Conservation (phyloP, 2,888 invertebrate genomes). For the Augiades crinisus region DNA sequence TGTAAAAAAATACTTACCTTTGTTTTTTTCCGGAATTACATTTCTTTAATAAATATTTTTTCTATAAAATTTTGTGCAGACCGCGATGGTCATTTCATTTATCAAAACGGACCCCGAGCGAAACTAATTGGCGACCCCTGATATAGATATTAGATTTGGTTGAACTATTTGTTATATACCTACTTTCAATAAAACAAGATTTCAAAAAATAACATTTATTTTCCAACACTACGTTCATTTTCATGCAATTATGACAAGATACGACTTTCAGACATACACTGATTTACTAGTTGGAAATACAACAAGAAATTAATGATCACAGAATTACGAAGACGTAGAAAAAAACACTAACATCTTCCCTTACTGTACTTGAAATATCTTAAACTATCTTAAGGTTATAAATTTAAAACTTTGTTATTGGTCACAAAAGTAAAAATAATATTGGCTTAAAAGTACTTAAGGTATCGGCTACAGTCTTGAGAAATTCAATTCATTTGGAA, state of each 20-base stretch:
- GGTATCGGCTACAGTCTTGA: slow-evolving; percentile 66
- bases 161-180: no score
- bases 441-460: slow-evolving; percentile 55
- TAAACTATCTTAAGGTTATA: slow-evolving; percentile 66
- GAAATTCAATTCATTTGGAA: slow-evolving; percentile 43
- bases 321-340: slow-evolving; percentile 71
- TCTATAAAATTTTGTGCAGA: no score
- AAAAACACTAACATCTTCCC: slow-evolving; percentile 66
- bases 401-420: slow-evolving; percentile 67
- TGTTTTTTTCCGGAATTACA: no score
- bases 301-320: slow-evolving; percentile 74
- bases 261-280: slow-evolving; percentile 63
- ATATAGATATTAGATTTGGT: no score
- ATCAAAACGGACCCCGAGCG: no score
- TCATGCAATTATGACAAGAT: slow-evolving; percentile 74
- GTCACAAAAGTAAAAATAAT: slow-evolving; percentile 75
- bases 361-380: slow-evolving; percentile 66
- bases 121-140: no score
- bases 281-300: slow-evolving; percentile 65
- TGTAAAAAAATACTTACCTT: no score
- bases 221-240: slow-evolving; percentile 71
- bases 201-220: slow-evolving; percentile 77
- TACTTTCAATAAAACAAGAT: slow-evolving; percentile 27
- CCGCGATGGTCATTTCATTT: no score
- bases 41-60: no score